Conservation (phyloP, 2,888 invertebrate genomes). For the Acanthacorydalis orientalis region DNA sequence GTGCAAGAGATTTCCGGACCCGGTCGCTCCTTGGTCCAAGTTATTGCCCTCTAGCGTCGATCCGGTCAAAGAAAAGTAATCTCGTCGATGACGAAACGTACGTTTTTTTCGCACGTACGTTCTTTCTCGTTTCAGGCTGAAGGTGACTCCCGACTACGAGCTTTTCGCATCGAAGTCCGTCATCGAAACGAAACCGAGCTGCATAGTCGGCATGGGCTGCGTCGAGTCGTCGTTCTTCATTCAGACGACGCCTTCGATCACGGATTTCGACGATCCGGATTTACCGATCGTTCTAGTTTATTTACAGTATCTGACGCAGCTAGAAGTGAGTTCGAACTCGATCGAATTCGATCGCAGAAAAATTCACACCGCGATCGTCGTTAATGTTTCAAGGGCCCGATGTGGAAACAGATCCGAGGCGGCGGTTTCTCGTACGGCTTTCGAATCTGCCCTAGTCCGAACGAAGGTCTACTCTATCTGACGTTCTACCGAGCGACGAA, state of each 20-base stretch:
- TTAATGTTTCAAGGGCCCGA: slow-evolving; percentile 45
- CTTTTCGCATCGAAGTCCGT: slow-evolving; percentile 21
- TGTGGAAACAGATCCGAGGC: slow-evolving; percentile 79
- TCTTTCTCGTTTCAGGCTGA: slow-evolving; percentile 17
- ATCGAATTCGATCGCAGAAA: not conserved
- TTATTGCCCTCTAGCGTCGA: slow-evolving; percentile 15
- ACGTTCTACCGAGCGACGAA: slow-evolving; percentile 63
- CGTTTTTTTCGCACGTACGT: too few species aligned
- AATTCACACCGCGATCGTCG: not conserved
- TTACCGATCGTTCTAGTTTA: slow-evolving; percentile 60
- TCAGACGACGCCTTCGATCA: slow-evolving; percentile 49
- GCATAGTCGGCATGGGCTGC: slow-evolving; percentile 64
- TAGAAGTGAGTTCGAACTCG: slow-evolving; percentile 39
- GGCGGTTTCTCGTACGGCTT: slow-evolving; percentile 73
- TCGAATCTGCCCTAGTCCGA: slow-evolving; percentile 40
- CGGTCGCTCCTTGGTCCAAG: slow-evolving; percentile 35
- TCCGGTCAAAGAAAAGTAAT: slow-evolving; percentile 4
- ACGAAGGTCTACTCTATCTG: slow-evolving; percentile 56
- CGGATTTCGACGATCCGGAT: slow-evolving; percentile 41
- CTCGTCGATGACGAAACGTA: too few species aligned
- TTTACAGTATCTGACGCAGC: slow-evolving; percentile 71
- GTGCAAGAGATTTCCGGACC: slow-evolving; percentile 21
- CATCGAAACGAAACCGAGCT: slow-evolving; percentile 31
- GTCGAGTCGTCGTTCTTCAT: slow-evolving; percentile 62
- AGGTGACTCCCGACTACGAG: slow-evolving; percentile 28